Evolutionary conservation across 2,888 invertebrate genomes (phyloP).

Genomic region (Deilephila elpenor): DNA sequence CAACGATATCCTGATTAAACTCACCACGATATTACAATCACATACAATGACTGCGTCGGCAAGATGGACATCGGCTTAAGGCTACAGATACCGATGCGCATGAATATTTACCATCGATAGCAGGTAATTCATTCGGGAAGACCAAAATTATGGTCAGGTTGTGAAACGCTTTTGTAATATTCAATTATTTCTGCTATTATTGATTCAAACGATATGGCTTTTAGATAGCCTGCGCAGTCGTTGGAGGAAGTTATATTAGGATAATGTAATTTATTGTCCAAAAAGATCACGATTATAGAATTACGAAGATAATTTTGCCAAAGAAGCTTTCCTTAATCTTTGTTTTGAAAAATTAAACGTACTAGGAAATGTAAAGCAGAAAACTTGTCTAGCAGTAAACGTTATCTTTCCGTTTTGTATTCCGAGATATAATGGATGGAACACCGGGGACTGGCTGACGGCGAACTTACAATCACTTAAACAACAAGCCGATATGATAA

Average conservation of each 20-base stretch:
- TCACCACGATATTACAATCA: conserved; percentile 70
- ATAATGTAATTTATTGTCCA: not conserved
- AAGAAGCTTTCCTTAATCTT: not conserved
- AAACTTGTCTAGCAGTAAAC: conserved; percentile 21
- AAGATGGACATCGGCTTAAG: conserved; percentile 71
- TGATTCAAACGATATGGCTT: not conserved
- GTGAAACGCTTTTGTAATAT: conserved; percentile 3
- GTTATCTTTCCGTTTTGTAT: conserved; percentile 20
- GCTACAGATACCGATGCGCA: conserved; percentile 61
- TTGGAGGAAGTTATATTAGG: conserved; percentile 11
- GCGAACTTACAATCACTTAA: conserved; percentile 23
- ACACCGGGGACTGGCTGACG: conserved; percentile 13
- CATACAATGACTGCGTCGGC: conserved; percentile 72
- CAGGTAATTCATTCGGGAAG: conserved; percentile 54
- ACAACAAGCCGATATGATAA: conserved; percentile 22
- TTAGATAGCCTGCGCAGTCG: too few species aligned
- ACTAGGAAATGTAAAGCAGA: conserved; percentile 6
- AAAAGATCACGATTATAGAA: not conserved
- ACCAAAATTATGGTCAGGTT: conserved; percentile 26
- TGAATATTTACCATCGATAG: conserved; percentile 62
- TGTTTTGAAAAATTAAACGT: conserved; percentile 2
- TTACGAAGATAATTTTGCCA: not conserved
- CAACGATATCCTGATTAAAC: conserved; percentile 66
- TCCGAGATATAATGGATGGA: conserved; percentile 18
- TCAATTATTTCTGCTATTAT: conserved; percentile 10